Evolutionary conservation across 2,113 vertebrate genomes (phyloP).

Genomic region (Hiodon alosoides): DNA sequence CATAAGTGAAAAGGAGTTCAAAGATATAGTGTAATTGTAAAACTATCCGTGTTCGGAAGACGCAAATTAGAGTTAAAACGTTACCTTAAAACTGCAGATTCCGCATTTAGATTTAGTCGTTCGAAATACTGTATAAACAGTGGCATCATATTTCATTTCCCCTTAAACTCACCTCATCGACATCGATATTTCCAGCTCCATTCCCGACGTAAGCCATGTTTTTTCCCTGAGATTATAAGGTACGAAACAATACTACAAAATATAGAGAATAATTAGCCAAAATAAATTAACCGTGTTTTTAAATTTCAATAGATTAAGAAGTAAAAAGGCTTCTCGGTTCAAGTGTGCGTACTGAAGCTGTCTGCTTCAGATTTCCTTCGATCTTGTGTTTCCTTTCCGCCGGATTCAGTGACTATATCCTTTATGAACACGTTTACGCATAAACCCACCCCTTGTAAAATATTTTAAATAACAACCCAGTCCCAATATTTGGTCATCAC

Average conservation of each 20-base stretch:
- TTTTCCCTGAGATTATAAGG: neutral
- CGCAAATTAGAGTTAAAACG: too few species aligned
- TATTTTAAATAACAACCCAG: neutral
- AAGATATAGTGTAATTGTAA: too few species aligned
- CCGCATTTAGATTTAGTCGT: too few species aligned
- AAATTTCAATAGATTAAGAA: too few species aligned
- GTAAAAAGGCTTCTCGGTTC: too few species aligned
- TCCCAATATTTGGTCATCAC: neutral
- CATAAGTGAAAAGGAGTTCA: too few species aligned
- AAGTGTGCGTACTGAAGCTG: too few species aligned
- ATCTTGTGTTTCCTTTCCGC: slow-evolving; percentile 1
- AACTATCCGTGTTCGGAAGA: too few species aligned
- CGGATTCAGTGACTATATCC: neutral
- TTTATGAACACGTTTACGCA: neutral
- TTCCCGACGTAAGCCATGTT: slow-evolving; percentile 8
- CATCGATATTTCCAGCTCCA: neutral
- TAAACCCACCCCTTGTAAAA: slow-evolving; percentile 5
- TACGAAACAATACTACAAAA: neutral
- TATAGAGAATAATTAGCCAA: neutral
- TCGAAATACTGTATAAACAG: too few species aligned
- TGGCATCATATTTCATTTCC: too few species aligned
- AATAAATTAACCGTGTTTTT: neutral
- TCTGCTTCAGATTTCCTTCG: too few species aligned
- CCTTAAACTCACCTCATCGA: slow-evolving; percentile 3
- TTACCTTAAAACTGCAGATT: too few species aligned